Evolutionary conservation across 2,113 vertebrate genomes (phyloP).

Genomic region (Onychorhynchus coronatus): DNA sequence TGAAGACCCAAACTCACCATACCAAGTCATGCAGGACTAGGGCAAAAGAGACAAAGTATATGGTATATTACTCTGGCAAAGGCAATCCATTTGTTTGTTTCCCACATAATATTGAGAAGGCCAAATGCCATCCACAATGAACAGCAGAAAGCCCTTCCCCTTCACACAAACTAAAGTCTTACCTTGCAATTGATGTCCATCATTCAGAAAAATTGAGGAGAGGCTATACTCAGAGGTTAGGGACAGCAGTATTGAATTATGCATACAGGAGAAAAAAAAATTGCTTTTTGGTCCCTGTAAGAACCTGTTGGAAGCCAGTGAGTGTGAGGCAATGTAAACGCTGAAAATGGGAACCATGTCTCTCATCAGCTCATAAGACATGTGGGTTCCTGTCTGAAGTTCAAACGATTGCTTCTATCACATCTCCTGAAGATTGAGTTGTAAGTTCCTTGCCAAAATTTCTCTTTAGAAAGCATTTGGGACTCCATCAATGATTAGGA

Average conservation of each 20-base stretch:
- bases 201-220: background rate
- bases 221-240: rapidly evolving
- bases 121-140: background rate
- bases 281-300: background rate
- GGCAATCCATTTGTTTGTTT: background rate
- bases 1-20: background rate
- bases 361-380: background rate
- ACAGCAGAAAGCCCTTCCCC: background rate
- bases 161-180: background rate
- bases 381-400: background rate
- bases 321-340: background rate
- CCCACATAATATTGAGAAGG: background rate
- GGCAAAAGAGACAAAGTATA: background rate
- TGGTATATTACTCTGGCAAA: background rate
- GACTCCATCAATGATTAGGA: background rate
- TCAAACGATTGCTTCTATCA: background rate
- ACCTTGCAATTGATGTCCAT: background rate
- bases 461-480: background rate
- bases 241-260: background rate
- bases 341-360: background rate
- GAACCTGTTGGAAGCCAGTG: background rate
- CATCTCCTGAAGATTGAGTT: background rate
- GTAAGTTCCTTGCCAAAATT: background rate
- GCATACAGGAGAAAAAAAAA: background rate
- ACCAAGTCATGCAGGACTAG: background rate